These are phyloP conservation scores for Leptura quadrifasciata DNA, from an alignment of 2,888 invertebrate species.

Conservation along the genomic window DNA sequence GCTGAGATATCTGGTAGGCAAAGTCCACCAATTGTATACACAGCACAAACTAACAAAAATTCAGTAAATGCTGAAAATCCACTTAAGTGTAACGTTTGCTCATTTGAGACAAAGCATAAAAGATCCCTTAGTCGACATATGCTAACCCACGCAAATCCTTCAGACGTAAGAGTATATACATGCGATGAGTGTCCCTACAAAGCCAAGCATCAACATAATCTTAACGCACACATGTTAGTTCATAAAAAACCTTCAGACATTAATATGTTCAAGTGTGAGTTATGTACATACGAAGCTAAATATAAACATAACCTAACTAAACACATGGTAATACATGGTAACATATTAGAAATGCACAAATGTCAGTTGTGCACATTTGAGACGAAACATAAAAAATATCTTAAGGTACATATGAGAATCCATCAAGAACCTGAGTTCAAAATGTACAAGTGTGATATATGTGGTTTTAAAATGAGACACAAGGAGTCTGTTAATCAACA, in stretches of 20 bases:
- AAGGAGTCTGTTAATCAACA: neutral
- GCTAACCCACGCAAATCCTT: too few species aligned
- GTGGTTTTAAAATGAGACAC: neutral
- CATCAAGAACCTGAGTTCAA: neutral
- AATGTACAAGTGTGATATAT: neutral
- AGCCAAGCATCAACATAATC: neutral
- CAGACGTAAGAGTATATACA: neutral
- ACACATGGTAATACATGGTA: slow-evolving; percentile 19
- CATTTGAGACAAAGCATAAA: neutral
- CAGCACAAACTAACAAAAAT: neutral
- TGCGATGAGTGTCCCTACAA: slow-evolving; percentile 10
- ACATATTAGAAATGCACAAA: neutral
- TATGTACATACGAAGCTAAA: too few species aligned
- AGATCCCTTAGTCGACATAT: neutral
- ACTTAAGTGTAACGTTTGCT: neutral
- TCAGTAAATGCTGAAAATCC: neutral
- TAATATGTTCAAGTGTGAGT: too few species aligned
- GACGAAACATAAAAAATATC: too few species aligned
- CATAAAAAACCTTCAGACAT: too few species aligned
- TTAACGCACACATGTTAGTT: too few species aligned
- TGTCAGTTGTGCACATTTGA: too few species aligned
- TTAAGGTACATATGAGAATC: too few species aligned
- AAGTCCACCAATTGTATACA: too few species aligned
- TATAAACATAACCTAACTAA: too few species aligned
- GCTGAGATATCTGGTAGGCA: neutral